These are phyloP conservation scores for Tangara arthus DNA, from an alignment of 2,797 vertebrate genomes.

Conservation along the genomic window DNA sequence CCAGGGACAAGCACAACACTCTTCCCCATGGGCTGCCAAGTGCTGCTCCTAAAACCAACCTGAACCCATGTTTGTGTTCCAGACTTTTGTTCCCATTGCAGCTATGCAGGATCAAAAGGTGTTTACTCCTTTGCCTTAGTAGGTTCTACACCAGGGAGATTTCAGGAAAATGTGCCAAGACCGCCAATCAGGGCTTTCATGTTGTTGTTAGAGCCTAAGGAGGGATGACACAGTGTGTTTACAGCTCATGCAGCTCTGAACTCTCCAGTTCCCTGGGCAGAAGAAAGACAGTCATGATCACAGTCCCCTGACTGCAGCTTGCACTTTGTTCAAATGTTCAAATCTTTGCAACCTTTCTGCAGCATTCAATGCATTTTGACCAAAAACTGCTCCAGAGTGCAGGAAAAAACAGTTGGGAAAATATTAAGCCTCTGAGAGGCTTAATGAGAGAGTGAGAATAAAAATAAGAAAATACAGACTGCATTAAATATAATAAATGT, in stretches of 20 bases:
- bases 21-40: not conserved
- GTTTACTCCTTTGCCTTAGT: not conserved
- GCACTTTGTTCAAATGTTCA: not conserved
- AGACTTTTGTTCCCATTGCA: not conserved
- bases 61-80: not conserved
- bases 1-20: not conserved
- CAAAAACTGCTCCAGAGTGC: not conserved
- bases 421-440: not conserved
- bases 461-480: not conserved
- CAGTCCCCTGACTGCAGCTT: not conserved
- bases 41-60: not conserved
- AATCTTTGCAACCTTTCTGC: not conserved
- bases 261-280: not conserved
- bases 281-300: not conserved
- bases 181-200: not conserved
- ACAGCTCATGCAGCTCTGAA: not conserved
- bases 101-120: constrained; percentile 26
- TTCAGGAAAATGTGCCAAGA: constrained; percentile 44
- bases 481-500: not conserved
- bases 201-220: constrained; percentile 38
- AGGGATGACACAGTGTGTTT: constrained; percentile 56
- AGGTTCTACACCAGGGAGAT: not conserved
- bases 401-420: not conserved
- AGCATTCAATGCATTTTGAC: not conserved
- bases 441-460: not conserved